These are phyloP conservation scores for Lithophane leautieri DNA, from an alignment of 2,888 invertebrate genomes.

Conservation along the genomic window DNA sequence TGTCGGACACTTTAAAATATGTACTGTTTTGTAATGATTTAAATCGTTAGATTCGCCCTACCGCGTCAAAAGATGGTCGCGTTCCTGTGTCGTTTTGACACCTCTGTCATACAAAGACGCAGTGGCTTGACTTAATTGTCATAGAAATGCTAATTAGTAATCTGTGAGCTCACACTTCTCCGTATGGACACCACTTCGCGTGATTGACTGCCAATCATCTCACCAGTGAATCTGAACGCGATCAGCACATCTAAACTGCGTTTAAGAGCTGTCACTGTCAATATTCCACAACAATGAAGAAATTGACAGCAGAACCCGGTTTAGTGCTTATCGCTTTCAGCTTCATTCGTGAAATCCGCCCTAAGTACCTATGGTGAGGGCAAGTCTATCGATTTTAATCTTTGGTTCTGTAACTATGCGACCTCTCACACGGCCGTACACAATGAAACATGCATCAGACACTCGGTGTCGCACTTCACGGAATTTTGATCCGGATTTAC, in stretches of 20 bases:
- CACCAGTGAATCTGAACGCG: no score
- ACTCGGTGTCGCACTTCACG: slow-evolving; percentile 56
- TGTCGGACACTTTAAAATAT: slow-evolving; percentile 48
- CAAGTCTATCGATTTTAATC: background rate
- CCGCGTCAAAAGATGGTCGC: background rate
- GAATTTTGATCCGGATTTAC: slow-evolving; percentile 67
- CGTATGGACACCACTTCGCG: no score
- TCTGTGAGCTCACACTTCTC: no score
- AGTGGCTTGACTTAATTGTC: background rate
- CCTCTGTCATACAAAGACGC: no score
- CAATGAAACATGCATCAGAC: slow-evolving; percentile 61
- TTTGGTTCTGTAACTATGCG: slow-evolving; percentile 2
- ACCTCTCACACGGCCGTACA: slow-evolving; percentile 12
- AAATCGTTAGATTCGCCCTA: background rate
- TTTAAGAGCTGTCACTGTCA: no score
- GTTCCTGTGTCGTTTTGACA: background rate
- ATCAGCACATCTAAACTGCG: no score
- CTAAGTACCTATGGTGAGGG: no score
- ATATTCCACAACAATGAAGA: no score
- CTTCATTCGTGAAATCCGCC: no score
- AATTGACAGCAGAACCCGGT: no score
- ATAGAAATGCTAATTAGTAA: background rate
- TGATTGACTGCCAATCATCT: no score
- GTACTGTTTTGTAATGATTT: slow-evolving; percentile 9
- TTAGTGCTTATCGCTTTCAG: no score